Conservation (phyloP, 2,888 invertebrate species). For the Xylota segnis region DNA sequence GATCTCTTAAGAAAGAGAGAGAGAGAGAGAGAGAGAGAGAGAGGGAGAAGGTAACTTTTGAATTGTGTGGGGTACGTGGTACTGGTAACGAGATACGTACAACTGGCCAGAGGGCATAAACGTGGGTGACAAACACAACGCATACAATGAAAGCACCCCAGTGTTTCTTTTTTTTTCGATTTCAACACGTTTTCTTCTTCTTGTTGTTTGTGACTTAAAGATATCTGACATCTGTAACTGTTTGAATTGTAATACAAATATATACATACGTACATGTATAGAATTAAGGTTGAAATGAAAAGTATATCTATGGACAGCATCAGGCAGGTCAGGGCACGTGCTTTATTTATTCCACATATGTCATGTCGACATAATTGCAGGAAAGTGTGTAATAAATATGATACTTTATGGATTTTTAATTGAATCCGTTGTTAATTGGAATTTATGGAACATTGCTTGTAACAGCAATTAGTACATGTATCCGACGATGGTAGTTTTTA, state of each 20-base stretch:
- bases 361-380: slow-evolving; percentile 14
- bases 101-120: slow-evolving; percentile 58
- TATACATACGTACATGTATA: no score
- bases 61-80: slow-evolving; percentile 35
- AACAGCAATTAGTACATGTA: neutral
- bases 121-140: slow-evolving; percentile 60
- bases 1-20: slow-evolving; percentile 10
- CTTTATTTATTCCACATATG: neutral
- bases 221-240: slow-evolving; percentile 4
- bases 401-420: slow-evolving; percentile 23
- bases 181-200: slow-evolving; percentile 46
- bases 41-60: neutral
- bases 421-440: slow-evolving; percentile 17
- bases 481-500: neutral
- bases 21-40: slow-evolving; percentile 2
- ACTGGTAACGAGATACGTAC: slow-evolving; percentile 15
- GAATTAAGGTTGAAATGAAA: neutral
- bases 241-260: slow-evolving; percentile 4
- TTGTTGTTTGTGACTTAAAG: neutral
- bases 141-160: neutral
- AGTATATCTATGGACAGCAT: neutral
- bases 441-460: slow-evolving; percentile 7
- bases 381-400: slow-evolving; percentile 8
- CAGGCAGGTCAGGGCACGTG: slow-evolving; percentile 18
- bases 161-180: slow-evolving; percentile 34